Base-by-base conservation (phyloP, 2,888 invertebrate genomes). In the Caenorhabditis uteleia region DNA sequence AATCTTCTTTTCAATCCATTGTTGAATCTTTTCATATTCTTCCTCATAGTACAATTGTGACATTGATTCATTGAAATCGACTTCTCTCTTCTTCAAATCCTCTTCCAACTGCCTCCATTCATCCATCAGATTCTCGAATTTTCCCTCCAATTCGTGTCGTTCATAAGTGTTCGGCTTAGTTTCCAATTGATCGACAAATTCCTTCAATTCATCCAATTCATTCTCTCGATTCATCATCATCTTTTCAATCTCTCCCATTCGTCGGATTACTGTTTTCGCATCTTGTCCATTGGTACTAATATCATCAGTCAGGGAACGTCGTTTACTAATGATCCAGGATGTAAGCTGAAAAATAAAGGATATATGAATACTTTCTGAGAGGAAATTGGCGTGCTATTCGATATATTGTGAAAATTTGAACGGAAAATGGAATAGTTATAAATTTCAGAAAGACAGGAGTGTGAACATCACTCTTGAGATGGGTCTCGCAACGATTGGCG, bases 41-140 rank as follows among this genome's bases (percentile, higher is more conserved):
- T 60, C 60, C 26, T 60, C 60, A 16, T 48, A 20, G 12, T 45
- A n/a, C 44, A 60, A 33, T 21, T 60, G 60, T 5, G 54, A 48
- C 60, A 60, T 60, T 5, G 60, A 60, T 25, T 60, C 60, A 29
- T 60, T 60, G 44, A 60, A 39, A 40, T 60, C 60, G 12, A 43
- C 45, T 18, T 54, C 54, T 27, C 31, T 42, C 10, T 44, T 43
- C 34, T 14, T 39, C 49, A 60, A 40, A 20, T 54, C 54, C 10
- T 60, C 60, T 18, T 60, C 54, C 27, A 60, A 31, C 26, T 39
- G 21, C 20, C 39, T 36, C 59, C 59, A 59, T 39, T 59, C 48
- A 5, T 53, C 53, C 16, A 36, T 39, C 21, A 59, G 36, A 33
- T 26, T 38, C 34, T 60, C 60, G 42, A 60, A 60, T 26, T 60